phyloP scores from a whole-genome alignment of 2,797 vertebrate genomes.

The Furcifer pardalis region DNA sequence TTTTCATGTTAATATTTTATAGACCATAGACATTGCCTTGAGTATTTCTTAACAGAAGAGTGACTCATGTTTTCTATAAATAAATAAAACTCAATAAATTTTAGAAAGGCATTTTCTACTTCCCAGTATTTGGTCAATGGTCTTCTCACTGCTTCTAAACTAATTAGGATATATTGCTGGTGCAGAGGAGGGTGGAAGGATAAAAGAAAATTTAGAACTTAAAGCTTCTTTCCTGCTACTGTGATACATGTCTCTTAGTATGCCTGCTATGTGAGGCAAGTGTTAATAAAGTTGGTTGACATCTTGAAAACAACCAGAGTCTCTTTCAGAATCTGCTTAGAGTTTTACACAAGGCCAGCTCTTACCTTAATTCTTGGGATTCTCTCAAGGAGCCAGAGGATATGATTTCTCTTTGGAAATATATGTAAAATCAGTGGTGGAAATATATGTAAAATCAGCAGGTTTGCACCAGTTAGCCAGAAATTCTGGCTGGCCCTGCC shows the following conservation, averaged over 20 bases:
- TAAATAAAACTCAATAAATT: background rate
- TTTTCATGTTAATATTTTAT: background rate
- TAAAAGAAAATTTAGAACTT: background rate
- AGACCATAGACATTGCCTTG: background rate
- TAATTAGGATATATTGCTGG: slow-evolving; percentile 17
- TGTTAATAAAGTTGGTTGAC: slow-evolving; percentile 55
- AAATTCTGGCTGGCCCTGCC: no score
- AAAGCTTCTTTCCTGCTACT: background rate
- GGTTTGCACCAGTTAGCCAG: no score
- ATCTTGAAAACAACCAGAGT: slow-evolving; percentile 62
- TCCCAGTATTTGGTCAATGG: slow-evolving; percentile 23
- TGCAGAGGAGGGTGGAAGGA: background rate
- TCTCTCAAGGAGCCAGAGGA: background rate
- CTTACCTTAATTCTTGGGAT: slow-evolving; percentile 18
- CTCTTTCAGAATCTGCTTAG: slow-evolving; percentile 34
- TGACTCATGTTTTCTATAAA: background rate
- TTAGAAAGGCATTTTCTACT: background rate
- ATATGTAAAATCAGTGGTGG: background rate
- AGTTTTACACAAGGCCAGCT: slow-evolving; percentile 6
- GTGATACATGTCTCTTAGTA: slow-evolving; percentile 17
- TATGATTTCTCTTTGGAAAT: slow-evolving; percentile 1
- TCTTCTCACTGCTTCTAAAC: background rate
- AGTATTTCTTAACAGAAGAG: background rate
- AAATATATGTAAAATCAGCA: no score
- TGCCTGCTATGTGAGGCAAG: slow-evolving; percentile 57